Conservation (phyloP, 92 coral and sea anemone genomes). For the Epizoanthus stellaris region DNA sequence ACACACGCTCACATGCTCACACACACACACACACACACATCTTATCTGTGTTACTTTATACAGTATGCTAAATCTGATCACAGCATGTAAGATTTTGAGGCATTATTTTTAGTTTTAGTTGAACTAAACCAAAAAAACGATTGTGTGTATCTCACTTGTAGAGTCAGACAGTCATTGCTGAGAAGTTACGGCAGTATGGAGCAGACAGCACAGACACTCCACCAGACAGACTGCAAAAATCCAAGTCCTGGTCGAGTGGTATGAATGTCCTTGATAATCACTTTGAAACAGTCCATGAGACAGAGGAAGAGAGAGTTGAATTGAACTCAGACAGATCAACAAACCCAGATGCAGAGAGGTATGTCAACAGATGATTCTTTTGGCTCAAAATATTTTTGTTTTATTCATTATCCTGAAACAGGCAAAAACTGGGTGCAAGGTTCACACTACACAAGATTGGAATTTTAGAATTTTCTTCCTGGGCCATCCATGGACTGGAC, state of each 20-base stretch:
- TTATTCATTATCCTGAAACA: no score
- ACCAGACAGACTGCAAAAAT: conserved; percentile 68
- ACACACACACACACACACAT: no score
- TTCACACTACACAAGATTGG: no score
- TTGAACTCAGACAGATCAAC: neutral
- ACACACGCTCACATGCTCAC: no score
- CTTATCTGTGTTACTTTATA: no score
- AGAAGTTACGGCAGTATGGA: conserved; percentile 87
- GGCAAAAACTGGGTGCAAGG: no score
- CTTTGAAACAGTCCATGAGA: conserved; percentile 74
- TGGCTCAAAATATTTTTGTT: no score
- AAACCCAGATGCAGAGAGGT: conserved; percentile 26
- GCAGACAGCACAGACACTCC: conserved; percentile 65
- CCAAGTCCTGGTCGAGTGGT: conserved; percentile 94
- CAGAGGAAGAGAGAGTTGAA: conserved; percentile 54
- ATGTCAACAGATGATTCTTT: neutral
- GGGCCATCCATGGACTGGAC: no score
- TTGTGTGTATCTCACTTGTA: conserved; percentile 4
- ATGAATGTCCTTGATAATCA: conserved; percentile 81
- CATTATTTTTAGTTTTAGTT: neutral
- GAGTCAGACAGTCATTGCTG: conserved; percentile 90
- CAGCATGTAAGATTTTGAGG: no score
- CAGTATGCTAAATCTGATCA: no score
- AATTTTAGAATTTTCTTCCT: no score
- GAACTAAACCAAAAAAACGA: no score